Base-by-base conservation (phyloP, 1,140 invertebrate genomes). In the Adelges cooleyi region DNA sequence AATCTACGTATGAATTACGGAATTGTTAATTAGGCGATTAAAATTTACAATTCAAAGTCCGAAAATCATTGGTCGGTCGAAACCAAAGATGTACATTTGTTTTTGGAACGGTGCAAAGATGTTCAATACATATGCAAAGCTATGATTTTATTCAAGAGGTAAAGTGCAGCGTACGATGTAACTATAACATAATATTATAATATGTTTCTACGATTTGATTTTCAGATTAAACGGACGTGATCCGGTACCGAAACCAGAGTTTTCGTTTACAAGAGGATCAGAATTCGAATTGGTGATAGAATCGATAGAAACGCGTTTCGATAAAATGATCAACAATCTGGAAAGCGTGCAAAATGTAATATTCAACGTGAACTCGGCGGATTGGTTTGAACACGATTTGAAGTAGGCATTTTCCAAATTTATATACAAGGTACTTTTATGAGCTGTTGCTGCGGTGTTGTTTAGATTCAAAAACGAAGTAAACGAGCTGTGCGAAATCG, bases 51-150 rank as follows among this genome's bases (percentile, higher is more conserved):
- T 33, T 13, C n/a, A 18, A 48, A 48, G 29, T 46, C 29, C 15
- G n/a, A 33, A 2, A 17, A 25, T 15, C 40, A 46, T 1, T 46
- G 38, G 17, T 29, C 56, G 1, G 25, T 46, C 0, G 23, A 62
- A 48, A 62, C 56, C 9, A 48, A 48, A 29, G n/a, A 48, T 13
- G 27, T 62, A 6, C 23, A 46, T 22, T 15, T 46, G 40, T 62
- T 62, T 62, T 44, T 62, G 56, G 56, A 62, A 15, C 56, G 56
- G 13, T 62, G 56, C 17, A 62, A 17, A 48, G 56, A 62, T 29
- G 42, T 62, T 13, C 3, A 48, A 13, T 62, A 62, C 15, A 46
- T 46, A 33, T 62, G 42, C 42, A 48, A 48, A 29, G 25, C 56
- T 2, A 48, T 46, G 13, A 13, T 62, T 5, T 15, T 46, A 11